Conservation (phyloP, 2,888 invertebrate species). For the Amphipoea oculea region DNA sequence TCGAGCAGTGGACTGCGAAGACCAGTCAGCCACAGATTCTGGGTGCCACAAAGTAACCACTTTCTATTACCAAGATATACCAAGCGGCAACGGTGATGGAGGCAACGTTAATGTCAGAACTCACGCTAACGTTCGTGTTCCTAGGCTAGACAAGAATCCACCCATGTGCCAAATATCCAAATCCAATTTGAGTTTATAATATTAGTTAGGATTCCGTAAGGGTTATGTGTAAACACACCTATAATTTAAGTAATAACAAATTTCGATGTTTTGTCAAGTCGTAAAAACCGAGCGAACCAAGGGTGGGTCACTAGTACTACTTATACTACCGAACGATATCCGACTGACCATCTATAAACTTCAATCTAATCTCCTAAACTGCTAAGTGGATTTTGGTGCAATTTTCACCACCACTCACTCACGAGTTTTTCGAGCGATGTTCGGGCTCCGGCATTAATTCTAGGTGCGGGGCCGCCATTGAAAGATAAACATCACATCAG, state of each 20-base stretch:
- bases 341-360: conserved; percentile 7
- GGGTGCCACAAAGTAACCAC: neutral
- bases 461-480: conserved; percentile 38
- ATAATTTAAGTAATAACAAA: too few relatives aligned
- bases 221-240: too few relatives aligned
- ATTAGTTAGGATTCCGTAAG: too few relatives aligned
- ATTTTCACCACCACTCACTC: conserved; percentile 31
- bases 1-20: neutral
- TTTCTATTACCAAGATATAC: neutral
- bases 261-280: neutral
- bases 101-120: conserved; percentile 1
- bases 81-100: neutral
- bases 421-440: conserved; percentile 45
- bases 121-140: conserved; percentile 12
- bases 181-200: too few relatives aligned
- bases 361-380: conserved; percentile 44
- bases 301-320: neutral
- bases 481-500: conserved; percentile 59
- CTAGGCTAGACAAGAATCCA: neutral
- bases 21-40: neutral
- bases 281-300: neutral
- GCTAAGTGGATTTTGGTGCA: conserved; percentile 51
- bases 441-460: conserved; percentile 47
- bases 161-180: too few relatives aligned
- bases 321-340: neutral